Base-by-base conservation (phyloP, 2,797 vertebrate genomes). In the Chloroceryle amazona region DNA sequence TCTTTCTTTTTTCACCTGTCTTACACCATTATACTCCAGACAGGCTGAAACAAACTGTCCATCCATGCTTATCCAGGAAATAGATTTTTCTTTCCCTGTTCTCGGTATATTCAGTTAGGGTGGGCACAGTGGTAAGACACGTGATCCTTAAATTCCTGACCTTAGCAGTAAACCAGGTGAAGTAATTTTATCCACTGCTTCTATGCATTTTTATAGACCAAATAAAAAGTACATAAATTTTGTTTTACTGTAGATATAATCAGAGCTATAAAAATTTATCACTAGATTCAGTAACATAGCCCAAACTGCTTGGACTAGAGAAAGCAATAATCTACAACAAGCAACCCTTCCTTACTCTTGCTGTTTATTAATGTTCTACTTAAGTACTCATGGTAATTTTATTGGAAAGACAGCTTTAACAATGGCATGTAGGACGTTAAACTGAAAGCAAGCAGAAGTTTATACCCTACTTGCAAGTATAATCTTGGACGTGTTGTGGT, bases 141-240 rank as follows among this genome's bases (percentile, higher is more conserved):
- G 9, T 3, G 6, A 71, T 78, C 61, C 39, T 89, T 57, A 92
- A 90, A 75, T 96, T 95, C 35, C 20, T 73, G 39, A 76, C 63
- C 58, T 91, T 78, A 81, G 35, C 55, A 90, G 68, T 95, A 91
- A 96, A 90, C 39, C 11, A 80, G 58, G 65, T 33, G 44, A 94
- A 83, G 29, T 82, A 63, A 79, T 95, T 95, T 86, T 91, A 67
- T 55, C 51, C 35, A 65, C 95, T 92, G 10, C 28, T 91, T 60
- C 57, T 88, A 29, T 81, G 52, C 31, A 72, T 85, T 96, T 96
- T 97, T 94, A 96, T 85, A 91, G 83, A 91, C 57, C 44, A 82
- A 95, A 95, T 93, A 90, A 97, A 96, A 95, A 89, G 63, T 86
- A 68, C n/a, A 84, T 96, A 96, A 87, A 96, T 96, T 97, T 94